phyloP scores from a whole-genome alignment of 2,113 vertebrate species.

The Morone chrysops region DNA sequence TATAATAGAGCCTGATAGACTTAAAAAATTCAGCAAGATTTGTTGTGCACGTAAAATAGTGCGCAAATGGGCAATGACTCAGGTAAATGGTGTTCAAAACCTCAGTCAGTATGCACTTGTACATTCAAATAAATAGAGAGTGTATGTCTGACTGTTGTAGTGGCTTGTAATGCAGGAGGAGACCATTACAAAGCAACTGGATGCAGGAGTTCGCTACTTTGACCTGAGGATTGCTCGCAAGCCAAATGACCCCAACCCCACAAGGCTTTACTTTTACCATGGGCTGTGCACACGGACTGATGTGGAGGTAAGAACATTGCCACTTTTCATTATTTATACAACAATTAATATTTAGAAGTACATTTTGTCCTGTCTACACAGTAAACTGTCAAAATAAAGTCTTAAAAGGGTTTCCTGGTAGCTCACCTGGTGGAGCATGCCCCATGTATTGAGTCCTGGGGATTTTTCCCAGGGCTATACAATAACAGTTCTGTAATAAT shows the following conservation, averaged over 20 bases:
- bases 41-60: constrained; percentile 44
- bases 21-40: constrained; percentile 52
- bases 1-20: constrained; percentile 59
- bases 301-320: constrained; percentile 64
- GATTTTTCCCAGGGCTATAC: too few species aligned
- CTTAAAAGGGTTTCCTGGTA: too few species aligned
- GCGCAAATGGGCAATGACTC: constrained; percentile 59
- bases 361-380: too few species aligned
- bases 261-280: constrained; percentile 65
- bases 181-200: constrained; percentile 61
- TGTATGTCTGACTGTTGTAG: neutral
- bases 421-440: too few species aligned
- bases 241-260: constrained; percentile 48
- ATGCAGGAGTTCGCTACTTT: constrained; percentile 72
- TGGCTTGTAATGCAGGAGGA: constrained; percentile 48
- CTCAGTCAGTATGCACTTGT: neutral
- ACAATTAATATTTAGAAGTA: neutral
- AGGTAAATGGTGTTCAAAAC: constrained; percentile 43
- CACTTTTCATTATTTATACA: neutral
- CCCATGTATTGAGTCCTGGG: too few species aligned
- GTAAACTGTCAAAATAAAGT: too few species aligned
- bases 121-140: neutral
- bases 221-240: constrained; percentile 71
- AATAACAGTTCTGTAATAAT: too few species aligned
- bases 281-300: constrained; percentile 66